Conservation (phyloP, 2,113 vertebrate species). For the Pelobates fuscus region DNA sequence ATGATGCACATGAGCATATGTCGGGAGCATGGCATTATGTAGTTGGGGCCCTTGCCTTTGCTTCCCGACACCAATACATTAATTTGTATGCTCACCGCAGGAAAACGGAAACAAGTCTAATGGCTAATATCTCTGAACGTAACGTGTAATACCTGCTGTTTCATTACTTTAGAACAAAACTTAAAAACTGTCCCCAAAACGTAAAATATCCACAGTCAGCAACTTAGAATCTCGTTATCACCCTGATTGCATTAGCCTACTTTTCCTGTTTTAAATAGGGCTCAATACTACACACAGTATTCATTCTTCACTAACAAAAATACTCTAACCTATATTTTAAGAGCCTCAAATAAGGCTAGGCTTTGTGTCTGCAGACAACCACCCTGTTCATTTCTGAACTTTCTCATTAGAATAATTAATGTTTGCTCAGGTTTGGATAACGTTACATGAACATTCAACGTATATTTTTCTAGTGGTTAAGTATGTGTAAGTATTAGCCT, state of each 20-base stretch:
- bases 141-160: no score
- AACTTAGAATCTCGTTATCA: no score
- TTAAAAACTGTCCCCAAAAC: no score
- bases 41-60: no score
- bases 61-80: no score
- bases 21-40: no score
- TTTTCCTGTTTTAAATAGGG: neutral
- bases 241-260: neutral
- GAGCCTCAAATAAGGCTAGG: neutral
- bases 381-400: conserved; percentile 3
- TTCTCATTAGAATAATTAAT: conserved; percentile 16
- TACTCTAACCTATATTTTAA: neutral
- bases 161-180: no score
- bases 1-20: no score
- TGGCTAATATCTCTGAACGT: no score
- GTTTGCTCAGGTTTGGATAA: conserved; percentile 3
- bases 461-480: conserved; percentile 30
- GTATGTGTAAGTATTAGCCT: neutral
- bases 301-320: neutral
- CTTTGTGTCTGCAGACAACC: neutral
- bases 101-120: no score
- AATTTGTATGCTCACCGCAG: no score
- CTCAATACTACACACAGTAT: neutral
- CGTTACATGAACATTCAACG: conserved; percentile 10
- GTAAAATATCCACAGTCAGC: no score